phyloP scores from a whole-genome alignment of 2,888 invertebrate genomes.

The Caenorhabditis sp. region DNA sequence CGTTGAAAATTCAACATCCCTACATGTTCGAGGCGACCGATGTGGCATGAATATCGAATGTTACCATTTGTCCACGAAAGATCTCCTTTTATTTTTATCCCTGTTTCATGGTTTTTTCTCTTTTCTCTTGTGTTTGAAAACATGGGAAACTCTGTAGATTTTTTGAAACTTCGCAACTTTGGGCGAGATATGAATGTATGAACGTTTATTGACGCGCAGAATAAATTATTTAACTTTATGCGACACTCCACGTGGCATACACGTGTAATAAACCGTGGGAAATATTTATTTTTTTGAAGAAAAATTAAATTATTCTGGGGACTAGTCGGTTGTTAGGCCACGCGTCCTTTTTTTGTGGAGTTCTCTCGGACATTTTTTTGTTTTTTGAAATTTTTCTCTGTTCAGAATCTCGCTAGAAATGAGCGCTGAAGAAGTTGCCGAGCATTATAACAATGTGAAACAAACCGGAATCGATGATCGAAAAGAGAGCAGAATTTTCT shows the following conservation, averaged over 20 bases:
- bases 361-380: not conserved
- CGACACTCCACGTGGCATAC: too few relatives aligned
- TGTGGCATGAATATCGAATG: not conserved
- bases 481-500: conserved; percentile 87
- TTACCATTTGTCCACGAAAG: not conserved
- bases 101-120: not conserved
- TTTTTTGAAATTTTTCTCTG: conserved; percentile 4
- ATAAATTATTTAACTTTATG: too few relatives aligned
- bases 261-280: too few relatives aligned
- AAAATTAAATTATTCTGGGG: too few relatives aligned
- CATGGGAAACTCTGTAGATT: too few relatives aligned
- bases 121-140: not conserved
- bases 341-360: conserved; percentile 2
- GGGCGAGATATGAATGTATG: too few relatives aligned
- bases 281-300: too few relatives aligned
- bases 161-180: too few relatives aligned
- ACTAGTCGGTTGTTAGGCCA: conserved; percentile 3
- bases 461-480: conserved; percentile 84
- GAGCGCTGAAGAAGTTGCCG: conserved; percentile 77
- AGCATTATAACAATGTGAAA: conserved; percentile 89
- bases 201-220: too few relatives aligned
- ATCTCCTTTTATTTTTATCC: not conserved
- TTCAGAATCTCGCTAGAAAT: conserved; percentile 31
- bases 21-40: conserved; percentile 38
- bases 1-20: conserved; percentile 19